These are phyloP conservation scores for Gila robusta DNA, from an alignment of 2,797 vertebrate genomes.

Conservation along the genomic window DNA sequence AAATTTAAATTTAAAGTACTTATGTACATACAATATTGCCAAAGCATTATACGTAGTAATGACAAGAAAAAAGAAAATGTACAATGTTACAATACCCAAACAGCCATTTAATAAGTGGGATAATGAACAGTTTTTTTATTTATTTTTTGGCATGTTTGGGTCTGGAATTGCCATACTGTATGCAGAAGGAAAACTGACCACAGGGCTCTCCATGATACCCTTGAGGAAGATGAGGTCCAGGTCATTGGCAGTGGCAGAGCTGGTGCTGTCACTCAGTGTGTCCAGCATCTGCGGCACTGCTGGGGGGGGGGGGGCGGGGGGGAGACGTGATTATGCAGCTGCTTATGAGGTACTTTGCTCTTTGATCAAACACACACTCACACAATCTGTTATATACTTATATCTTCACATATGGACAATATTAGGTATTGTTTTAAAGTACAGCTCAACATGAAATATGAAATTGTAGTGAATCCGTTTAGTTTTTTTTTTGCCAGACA, in stretches of 20 bases:
- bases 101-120: neutral
- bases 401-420: neutral
- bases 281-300: slow-evolving; percentile 90
- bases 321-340: neutral
- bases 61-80: no score
- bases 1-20: no score
- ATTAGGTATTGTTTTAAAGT: neutral
- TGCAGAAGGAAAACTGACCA: slow-evolving; percentile 77
- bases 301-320: slow-evolving; percentile 32
- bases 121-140: neutral
- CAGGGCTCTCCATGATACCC: slow-evolving; percentile 97
- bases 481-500: neutral
- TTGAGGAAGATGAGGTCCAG: slow-evolving; percentile 98
- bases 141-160: neutral
- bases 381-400: neutral
- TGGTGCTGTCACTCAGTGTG: slow-evolving; percentile 90
- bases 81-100: no score
- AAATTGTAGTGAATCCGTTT: neutral
- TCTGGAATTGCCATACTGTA: neutral
- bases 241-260: slow-evolving; percentile 93
- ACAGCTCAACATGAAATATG: neutral
- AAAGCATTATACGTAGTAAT: no score
- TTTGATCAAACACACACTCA: neutral
- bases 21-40: no score
- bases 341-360: neutral